Base-by-base conservation (phyloP, 2,113 vertebrate species). In the Rafetus swinhoei region DNA sequence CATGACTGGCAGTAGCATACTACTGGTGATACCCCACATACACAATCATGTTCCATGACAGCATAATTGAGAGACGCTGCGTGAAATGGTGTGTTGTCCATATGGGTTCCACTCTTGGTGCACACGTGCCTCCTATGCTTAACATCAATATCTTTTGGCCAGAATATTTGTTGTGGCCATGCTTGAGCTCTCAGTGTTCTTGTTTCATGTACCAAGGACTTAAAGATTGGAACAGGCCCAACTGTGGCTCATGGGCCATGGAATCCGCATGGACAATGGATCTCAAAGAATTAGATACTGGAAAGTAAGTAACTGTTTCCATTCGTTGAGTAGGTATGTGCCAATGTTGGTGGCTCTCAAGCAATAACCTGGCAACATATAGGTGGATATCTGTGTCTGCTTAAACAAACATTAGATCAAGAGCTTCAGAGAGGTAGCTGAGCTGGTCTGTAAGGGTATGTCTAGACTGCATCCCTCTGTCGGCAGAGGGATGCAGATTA, bases 301-400 rank as follows among this genome's bases (percentile, higher is more conserved):
- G 8, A 54, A 15, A 60, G 50, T 14, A 82, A 85, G 65, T 2
- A 76, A 57, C 4, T 35, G 21, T 53, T 79, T 84, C 56, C 27
- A 60, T 85, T 13, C 19, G 87, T 87, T 39, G 25, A 82, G 7
- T 12, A 12, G 56, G 57, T 74, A 65, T 45, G n/a, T 21, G 32
- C 16, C 50, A 16, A 1, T 18, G 57, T 59, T 32, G 24, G 0
- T 9, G 15, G 55, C 9, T 2, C 39, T 55, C n/a, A 56, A 79
- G 81, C 59, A 57, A 54, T 53, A 8, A 35, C 45, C 65, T 5
- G 19, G 16, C 15, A 35, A 8, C 3, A 25, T 79, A 22, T 59
- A 54, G 50, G 25, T 50, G 69, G 13, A 16, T 4, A 1, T 60
- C 27, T 1, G 59, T 27, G 59, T 60, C 59, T 60, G 25, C 59